phyloP scores from a whole-genome alignment of 1,140 invertebrate genomes.

The Pachyrhynchus sulphureomaculatus region DNA sequence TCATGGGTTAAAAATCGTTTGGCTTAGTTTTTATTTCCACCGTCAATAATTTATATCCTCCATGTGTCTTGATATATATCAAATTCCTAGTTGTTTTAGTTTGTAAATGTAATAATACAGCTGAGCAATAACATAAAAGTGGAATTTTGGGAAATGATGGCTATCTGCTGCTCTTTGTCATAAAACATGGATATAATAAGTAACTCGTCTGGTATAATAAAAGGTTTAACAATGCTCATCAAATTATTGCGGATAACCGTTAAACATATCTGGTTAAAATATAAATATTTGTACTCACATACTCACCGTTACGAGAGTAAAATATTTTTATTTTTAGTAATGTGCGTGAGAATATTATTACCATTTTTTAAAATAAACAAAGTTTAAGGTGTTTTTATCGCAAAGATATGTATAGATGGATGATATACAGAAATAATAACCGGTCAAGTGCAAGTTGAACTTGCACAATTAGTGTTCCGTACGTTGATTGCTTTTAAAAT shows the following conservation, averaged over 20 bases:
- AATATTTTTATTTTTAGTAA: no score
- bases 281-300: no score
- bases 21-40: slow-evolving; percentile 13
- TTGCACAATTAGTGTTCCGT: no score
- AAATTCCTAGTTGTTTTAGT: slow-evolving; percentile 13
- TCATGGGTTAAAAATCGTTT: slow-evolving; percentile 25
- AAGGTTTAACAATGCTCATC: slow-evolving; percentile 21
- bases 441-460: no score
- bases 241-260: slow-evolving; percentile 13
- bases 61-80: slow-evolving; percentile 18
- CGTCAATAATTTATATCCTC: slow-evolving; percentile 17
- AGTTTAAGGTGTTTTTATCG: no score
- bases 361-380: no score
- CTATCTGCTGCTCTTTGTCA: slow-evolving; percentile 11
- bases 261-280: neutral
- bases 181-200: slow-evolving; percentile 23
- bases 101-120: slow-evolving; percentile 24
- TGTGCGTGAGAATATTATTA: no score
- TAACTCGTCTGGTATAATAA: slow-evolving; percentile 12
- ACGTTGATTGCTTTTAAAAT: no score
- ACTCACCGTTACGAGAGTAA: no score
- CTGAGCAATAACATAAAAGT: slow-evolving; percentile 15
- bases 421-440: no score
- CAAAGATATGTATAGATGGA: no score
- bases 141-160: slow-evolving; percentile 22